Conservation (phyloP, 2,797 vertebrate species). For the Masticophis lateralis region DNA sequence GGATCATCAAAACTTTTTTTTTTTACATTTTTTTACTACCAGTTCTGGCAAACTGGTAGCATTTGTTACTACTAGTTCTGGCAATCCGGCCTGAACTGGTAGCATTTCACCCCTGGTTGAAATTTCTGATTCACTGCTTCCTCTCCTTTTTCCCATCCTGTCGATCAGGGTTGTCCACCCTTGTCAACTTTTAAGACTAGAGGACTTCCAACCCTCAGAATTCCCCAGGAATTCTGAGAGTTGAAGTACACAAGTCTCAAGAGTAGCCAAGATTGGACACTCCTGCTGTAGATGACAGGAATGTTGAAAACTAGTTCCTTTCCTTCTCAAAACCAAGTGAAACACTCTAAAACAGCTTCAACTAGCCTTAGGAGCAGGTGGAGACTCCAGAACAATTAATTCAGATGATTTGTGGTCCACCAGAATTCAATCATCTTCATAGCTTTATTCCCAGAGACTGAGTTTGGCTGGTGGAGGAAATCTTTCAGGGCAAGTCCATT, state of each 20-base stretch:
- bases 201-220: background rate
- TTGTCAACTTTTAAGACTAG: background rate
- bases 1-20: rapidly evolving
- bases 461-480: background rate
- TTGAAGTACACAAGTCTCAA: background rate
- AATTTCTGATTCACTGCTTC: background rate
- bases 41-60: too few species aligned
- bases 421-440: background rate
- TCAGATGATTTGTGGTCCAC: background rate
- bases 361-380: background rate
- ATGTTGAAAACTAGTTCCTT: background rate
- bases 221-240: background rate
- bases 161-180: background rate
- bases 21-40: too few species aligned
- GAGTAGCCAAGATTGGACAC: background rate
- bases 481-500: background rate
- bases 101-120: background rate
- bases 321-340: background rate
- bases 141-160: background rate
- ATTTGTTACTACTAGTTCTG: too few species aligned
- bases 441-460: background rate
- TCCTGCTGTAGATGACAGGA: background rate
- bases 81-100: too few species aligned
- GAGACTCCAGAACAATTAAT: background rate
- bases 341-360: background rate